Evolutionary conservation across 2,113 vertebrate species (phyloP).

Genomic region (Balaeniceps rex): DNA sequence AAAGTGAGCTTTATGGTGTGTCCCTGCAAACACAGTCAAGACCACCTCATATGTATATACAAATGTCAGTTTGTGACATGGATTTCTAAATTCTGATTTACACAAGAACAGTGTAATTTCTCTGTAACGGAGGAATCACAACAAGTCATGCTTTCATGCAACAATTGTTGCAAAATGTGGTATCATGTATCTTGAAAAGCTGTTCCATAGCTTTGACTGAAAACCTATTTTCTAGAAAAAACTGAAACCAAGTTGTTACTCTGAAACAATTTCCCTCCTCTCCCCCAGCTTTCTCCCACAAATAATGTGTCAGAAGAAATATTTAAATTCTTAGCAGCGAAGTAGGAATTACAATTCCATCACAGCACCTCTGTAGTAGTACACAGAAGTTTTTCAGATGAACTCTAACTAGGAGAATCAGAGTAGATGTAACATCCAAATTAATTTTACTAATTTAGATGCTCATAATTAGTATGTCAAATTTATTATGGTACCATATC

Average conservation of each 20-base stretch:
- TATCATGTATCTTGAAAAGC: not conserved
- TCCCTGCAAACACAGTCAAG: not conserved
- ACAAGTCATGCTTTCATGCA: fast-evolving
- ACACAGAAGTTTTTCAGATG: not conserved
- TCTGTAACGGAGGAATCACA: not conserved
- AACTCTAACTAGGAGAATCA: not conserved
- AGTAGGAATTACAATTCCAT: not conserved
- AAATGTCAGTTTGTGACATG: not conserved
- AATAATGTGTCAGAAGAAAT: not conserved
- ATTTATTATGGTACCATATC: not conserved
- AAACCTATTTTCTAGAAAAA: not conserved
- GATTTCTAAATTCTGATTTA: not conserved
- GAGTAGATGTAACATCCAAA: not conserved
- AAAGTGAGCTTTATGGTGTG: not conserved
- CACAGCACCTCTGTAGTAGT: not conserved
- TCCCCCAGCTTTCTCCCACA: not conserved
- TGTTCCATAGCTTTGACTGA: not conserved
- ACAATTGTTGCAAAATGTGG: not conserved
- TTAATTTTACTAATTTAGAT: not conserved
- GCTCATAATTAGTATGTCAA: not conserved
- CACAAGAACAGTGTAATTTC: not conserved
- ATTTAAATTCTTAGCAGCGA: not conserved
- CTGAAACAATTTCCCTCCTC: not conserved
- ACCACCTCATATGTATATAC: not conserved
- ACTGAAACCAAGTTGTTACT: not conserved